phyloP scores from a whole-genome alignment of 2,113 vertebrate species.

The Verasper variegatus region DNA sequence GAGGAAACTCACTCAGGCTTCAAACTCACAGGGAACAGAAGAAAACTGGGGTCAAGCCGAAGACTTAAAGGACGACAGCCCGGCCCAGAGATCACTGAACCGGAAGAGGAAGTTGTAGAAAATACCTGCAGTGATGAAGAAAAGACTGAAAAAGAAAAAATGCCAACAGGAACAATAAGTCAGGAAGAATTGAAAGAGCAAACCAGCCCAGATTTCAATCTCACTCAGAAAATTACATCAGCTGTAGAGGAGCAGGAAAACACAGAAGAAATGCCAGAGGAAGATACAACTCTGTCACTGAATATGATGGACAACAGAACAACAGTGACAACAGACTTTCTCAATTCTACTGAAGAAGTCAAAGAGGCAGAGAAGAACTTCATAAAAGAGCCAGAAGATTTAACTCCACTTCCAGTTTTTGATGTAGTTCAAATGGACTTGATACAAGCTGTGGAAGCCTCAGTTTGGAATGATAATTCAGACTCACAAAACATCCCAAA shows the following conservation, averaged over 20 bases:
- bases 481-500: constrained; percentile 18
- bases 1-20: background rate
- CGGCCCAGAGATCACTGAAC: background rate
- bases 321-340: background rate
- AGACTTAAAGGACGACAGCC: constrained; percentile 45
- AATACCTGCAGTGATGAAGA: too few species aligned
- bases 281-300: background rate
- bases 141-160: too few species aligned
- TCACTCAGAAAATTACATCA: background rate
- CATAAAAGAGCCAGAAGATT: constrained; percentile 1
- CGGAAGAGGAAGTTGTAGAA: background rate
- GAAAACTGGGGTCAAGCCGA: constrained; percentile 68
- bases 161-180: too few species aligned
- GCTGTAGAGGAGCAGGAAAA: background rate
- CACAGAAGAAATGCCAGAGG: background rate
- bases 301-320: constrained; percentile 1
- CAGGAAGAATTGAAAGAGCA: too few species aligned
- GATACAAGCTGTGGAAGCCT: constrained; percentile 32
- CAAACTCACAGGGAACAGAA: constrained; percentile 28
- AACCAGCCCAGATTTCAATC: too few species aligned
- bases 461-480: background rate
- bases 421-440: constrained; percentile 21
- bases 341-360: background rate
- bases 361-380: constrained; percentile 1
- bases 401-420: constrained; percentile 9